Conservation (phyloP, 2,113 vertebrate genomes). For the Ctenomys sociabilis region DNA sequence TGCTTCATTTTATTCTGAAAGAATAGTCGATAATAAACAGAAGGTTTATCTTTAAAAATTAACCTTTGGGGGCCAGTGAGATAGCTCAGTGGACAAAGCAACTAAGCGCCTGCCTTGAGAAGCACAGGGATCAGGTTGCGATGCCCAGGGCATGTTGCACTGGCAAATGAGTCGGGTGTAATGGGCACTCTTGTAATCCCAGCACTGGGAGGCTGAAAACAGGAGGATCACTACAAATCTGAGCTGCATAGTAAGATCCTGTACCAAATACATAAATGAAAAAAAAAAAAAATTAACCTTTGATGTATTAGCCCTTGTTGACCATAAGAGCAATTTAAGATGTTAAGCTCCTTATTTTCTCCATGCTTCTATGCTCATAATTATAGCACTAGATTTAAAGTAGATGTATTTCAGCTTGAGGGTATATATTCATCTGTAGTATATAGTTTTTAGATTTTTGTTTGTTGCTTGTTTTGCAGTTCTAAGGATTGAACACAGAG, state of each 20-base stretch:
- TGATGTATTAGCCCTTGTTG: constrained; percentile 42
- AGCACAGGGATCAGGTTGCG: no score
- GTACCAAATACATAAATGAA: no score
- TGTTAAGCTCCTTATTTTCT: background rate
- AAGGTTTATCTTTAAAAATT: constrained; percentile 49
- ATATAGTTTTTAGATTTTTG: background rate
- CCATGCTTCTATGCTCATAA: background rate
- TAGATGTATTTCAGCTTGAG: background rate
- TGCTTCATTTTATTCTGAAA: constrained; percentile 40
- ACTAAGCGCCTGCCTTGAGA: no score
- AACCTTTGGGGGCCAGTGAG: background rate
- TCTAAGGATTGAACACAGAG: background rate
- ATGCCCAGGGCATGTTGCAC: no score
- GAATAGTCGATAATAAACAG: background rate
- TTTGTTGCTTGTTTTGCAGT: background rate
- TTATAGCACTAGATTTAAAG: constrained; percentile 1
- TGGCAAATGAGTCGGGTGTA: no score
- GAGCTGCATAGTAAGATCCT: no score
- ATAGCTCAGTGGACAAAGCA: no score
- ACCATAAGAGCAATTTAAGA: constrained; percentile 13
- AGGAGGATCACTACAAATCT: no score
- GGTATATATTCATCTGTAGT: background rate
- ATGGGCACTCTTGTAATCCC: no score
- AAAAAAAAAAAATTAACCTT: constrained; percentile 29
- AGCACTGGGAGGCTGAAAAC: no score